Conservation (phyloP, 2,888 invertebrate genomes). For the Plutella xylostella region DNA sequence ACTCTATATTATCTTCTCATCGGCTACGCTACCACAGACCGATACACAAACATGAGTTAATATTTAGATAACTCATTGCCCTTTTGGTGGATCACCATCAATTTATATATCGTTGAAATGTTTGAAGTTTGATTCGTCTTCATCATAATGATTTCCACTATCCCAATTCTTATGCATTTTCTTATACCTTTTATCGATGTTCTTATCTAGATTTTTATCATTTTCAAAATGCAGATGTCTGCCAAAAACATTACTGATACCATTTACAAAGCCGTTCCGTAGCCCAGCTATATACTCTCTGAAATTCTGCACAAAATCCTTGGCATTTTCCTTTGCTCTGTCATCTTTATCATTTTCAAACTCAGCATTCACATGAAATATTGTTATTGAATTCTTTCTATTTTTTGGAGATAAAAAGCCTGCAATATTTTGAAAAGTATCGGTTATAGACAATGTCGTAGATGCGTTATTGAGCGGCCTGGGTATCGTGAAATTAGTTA, state of each 20-base stretch:
- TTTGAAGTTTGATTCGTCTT: too few relatives aligned
- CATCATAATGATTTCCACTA: too few relatives aligned
- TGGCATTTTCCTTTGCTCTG: too few relatives aligned
- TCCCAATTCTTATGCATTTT: too few relatives aligned
- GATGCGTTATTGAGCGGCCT: conserved; percentile 27
- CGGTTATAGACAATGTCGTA: too few relatives aligned
- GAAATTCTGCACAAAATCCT: background rate
- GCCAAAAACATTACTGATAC: conserved; percentile 22
- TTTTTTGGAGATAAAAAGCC: background rate
- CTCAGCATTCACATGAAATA: conserved; percentile 30
- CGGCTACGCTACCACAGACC: too few relatives aligned
- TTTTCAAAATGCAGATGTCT: background rate
- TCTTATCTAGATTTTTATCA: background rate
- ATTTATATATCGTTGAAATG: too few relatives aligned
- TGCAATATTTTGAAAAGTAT: background rate
- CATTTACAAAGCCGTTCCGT: conserved; percentile 27
- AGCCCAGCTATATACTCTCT: conserved; percentile 26
- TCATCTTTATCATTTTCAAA: conserved; percentile 22
- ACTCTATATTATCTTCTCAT: too few relatives aligned
- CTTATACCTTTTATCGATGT: too few relatives aligned
- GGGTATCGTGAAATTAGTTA: conserved; percentile 26
- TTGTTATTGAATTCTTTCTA: conserved; percentile 18
- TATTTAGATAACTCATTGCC: too few relatives aligned
- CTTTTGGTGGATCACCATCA: too few relatives aligned
- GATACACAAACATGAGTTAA: too few relatives aligned